Conservation (phyloP, 2,888 invertebrate genomes). For the Ceraclea dissimilis region DNA sequence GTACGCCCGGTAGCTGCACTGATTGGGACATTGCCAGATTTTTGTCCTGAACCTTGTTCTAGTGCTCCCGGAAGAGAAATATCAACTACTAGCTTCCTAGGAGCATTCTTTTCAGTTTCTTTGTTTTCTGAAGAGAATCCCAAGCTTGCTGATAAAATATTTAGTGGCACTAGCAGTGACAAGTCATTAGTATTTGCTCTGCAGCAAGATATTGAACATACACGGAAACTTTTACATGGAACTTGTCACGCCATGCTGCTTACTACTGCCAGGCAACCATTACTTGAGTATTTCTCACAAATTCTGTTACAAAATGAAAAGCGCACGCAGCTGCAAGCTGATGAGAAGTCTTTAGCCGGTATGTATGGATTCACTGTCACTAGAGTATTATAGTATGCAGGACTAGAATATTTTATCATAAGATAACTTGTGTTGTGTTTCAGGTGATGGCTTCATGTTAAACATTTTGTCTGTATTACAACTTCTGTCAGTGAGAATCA, state of each 20-base stretch:
- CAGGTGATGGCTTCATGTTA: conserved; percentile 91
- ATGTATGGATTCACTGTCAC: neutral
- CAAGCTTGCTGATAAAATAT: conserved; percentile 68
- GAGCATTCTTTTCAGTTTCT: conserved; percentile 86
- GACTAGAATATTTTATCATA: too few relatives aligned
- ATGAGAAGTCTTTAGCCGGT: conserved; percentile 74
- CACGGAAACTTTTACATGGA: conserved; percentile 67
- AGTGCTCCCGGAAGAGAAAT: conserved; percentile 80
- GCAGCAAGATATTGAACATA: conserved; percentile 73
- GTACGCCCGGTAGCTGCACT: conserved; percentile 71
- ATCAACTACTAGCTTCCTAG: conserved; percentile 76
- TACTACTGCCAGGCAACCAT: conserved; percentile 72
- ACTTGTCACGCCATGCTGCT: conserved; percentile 78
- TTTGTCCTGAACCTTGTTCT: conserved; percentile 64
- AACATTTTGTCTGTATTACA: conserved; percentile 89
- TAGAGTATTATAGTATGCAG: too few relatives aligned
- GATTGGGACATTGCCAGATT: conserved; percentile 60
- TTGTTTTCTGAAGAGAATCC: conserved; percentile 91
- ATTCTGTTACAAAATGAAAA: conserved; percentile 77
- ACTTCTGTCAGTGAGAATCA: conserved; percentile 81
- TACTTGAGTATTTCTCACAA: conserved; percentile 72
- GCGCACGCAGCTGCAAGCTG: conserved; percentile 82
- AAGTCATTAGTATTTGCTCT: conserved; percentile 61
- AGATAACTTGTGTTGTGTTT: neutral
- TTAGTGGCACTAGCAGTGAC: conserved; percentile 50